Evolutionary conservation across 2,888 invertebrate species (phyloP).

Genomic region (Sinohyriopsis cumingii): DNA sequence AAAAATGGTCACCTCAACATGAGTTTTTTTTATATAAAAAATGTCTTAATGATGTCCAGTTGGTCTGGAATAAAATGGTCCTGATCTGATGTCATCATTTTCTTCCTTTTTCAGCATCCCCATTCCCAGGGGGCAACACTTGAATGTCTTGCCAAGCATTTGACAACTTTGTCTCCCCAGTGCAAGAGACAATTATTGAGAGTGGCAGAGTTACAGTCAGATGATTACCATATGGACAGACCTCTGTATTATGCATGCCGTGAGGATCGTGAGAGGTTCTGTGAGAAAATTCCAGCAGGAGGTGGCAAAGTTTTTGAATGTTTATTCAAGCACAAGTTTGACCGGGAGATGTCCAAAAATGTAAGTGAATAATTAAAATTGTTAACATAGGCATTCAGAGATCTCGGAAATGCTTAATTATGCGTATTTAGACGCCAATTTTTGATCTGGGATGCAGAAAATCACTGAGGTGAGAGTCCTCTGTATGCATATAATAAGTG

Average conservation of each 20-base stretch:
- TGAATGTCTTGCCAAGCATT: conserved; percentile 84
- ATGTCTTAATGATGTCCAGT: no score
- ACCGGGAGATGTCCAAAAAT: conserved; percentile 76
- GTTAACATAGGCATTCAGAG: no score
- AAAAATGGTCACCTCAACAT: no score
- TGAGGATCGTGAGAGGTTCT: conserved; percentile 83
- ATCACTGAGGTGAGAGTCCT: no score
- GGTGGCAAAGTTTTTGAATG: conserved; percentile 91
- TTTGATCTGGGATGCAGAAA: no score
- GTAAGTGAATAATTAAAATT: conserved; percentile 55
- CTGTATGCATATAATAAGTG: no score
- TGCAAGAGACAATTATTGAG: conserved; percentile 87
- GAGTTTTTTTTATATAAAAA: no score
- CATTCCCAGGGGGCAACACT: conserved; percentile 86
- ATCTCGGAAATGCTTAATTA: no score
- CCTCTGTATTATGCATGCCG: conserved; percentile 92
- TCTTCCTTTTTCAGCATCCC: conserved; percentile 50
- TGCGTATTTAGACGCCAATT: no score
- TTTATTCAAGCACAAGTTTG: conserved; percentile 86
- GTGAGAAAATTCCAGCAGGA: conserved; percentile 83
- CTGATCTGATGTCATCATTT: no score
- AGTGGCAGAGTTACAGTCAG: conserved; percentile 91
- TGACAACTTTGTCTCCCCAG: conserved; percentile 74
- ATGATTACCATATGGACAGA: conserved; percentile 89
- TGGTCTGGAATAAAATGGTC: no score